A percentile compares a stretch with the other conserved stretches of the same genome.
Conservation (phyloP, 2,113 vertebrate genomes). For the Redunca redunca region DNA sequence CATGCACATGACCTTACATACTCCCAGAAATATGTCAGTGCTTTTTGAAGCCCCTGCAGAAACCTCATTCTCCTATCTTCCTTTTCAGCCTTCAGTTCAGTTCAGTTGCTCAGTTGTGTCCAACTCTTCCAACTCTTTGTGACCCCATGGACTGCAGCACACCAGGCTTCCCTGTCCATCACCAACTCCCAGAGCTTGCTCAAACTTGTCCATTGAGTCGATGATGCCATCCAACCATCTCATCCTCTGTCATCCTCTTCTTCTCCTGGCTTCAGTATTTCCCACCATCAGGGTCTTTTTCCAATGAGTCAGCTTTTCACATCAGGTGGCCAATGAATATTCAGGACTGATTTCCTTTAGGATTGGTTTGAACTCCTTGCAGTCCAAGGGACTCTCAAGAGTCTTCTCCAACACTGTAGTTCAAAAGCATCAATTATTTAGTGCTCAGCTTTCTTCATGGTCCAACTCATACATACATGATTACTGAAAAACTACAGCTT, state of each 20-base stretch:
- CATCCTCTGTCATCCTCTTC: background rate
- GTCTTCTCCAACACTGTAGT: background rate
- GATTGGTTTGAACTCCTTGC: background rate
- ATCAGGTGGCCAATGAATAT: background rate
- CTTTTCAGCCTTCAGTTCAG: background rate
- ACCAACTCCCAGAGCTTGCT: background rate
- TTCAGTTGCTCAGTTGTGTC: background rate
- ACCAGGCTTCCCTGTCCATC: background rate
- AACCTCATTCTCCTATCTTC: background rate
- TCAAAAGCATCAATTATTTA: background rate
- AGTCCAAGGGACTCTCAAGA: background rate
- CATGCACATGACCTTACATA: background rate
- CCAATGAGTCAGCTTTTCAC: background rate
- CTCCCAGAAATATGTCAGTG: background rate
- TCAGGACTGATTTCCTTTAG: background rate
- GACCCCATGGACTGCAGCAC: background rate
- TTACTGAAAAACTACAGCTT: background rate
- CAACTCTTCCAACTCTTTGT: background rate
- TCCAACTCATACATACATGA: background rate
- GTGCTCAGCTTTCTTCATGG: background rate
- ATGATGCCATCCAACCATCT: background rate
- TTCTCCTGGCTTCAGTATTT: background rate
- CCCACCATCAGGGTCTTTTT: background rate
- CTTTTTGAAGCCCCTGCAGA: background rate
- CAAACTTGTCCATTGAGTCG: background rate